Evolutionary conservation across 1,140 invertebrate species (phyloP), one percentile per base, ranked within the genome.

Genomic region (Dendrolimus punctatus): DNA sequence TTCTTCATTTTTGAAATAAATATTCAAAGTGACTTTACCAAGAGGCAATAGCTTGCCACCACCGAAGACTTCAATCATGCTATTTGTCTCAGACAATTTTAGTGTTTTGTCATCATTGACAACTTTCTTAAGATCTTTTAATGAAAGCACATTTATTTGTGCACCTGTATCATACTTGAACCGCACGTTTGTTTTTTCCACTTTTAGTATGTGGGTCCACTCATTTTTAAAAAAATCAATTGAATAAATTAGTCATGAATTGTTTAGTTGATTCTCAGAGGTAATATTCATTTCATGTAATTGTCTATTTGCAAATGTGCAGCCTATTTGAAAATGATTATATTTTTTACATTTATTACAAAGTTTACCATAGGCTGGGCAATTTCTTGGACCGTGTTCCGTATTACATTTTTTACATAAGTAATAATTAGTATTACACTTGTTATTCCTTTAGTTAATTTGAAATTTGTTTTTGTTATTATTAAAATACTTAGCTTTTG

Each of bases 361-460:
- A 23, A 23, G 23, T 52, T 63, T 65, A 23, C 58, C 64, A 51
- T 45, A 68, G 23, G 58, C 68, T 39, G 60, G 68, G 49, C 68
- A 68, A 8, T 66, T n/a, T n/a, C 44, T 46, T 6, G 43, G 53
- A 7, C 48, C 51, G 46, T 67, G 51, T 7, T 39, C 10, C 4
- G 8, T 53, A 43, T 60, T 60, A 46, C 58, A 57, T 48, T 54
- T 54, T 49, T 43, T 53, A 51, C 53, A 57, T 8, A 39, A 9
- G 48, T 54, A 23, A 23, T 23, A 23, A 23, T 23, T 23, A 23
- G 23, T 23, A 23, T 23, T 23, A 23, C 3, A 23, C 3, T 23
- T 23, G 23, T 23, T 23, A 23, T 2, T 23, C 1, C 23, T 23
- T 23, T 23, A n/a, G 1, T 23, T 23, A 23, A 23, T 23, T 2